phyloP scores from a whole-genome alignment of 2,113 vertebrate genomes.

The Etheostoma cragini region DNA sequence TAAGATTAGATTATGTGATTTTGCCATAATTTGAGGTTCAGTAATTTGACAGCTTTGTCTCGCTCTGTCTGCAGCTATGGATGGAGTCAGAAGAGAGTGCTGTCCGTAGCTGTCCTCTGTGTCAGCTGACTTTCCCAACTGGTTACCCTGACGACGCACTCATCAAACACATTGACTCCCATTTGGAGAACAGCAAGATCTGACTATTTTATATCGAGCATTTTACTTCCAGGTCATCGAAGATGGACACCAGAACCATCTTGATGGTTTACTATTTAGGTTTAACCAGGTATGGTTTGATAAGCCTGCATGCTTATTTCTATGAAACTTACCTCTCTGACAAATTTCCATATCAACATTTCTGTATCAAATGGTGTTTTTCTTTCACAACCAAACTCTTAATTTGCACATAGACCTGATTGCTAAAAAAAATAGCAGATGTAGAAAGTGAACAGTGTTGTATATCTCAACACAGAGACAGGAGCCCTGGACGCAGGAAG shows the following conservation, averaged over 20 bases:
- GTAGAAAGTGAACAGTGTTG: not conserved
- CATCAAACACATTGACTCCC: slow-evolving; percentile 95
- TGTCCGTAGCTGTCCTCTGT: slow-evolving; percentile 91
- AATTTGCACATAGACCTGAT: slow-evolving; percentile 16
- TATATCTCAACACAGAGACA: not conserved
- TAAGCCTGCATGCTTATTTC: slow-evolving; percentile 35
- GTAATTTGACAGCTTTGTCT: not conserved
- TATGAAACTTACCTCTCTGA: not conserved
- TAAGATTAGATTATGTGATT: not conserved
- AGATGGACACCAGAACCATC: not conserved
- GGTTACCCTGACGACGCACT: slow-evolving; percentile 93
- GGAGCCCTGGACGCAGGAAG: not conserved
- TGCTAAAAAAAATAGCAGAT: not conserved
- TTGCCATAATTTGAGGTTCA: not conserved
- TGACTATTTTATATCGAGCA: slow-evolving; percentile 61
- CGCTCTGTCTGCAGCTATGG: slow-evolving; percentile 82
- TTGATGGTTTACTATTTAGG: not conserved
- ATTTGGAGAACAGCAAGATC: slow-evolving; percentile 97
- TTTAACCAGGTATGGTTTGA: not conserved
- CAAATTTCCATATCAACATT: not conserved
- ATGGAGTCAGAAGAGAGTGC: slow-evolving; percentile 93
- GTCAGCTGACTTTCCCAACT: slow-evolving; percentile 92
- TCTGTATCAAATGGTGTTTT: not conserved
- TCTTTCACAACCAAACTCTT: not conserved
- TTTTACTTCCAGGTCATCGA: not conserved